Evolutionary conservation across 2,888 invertebrate species (phyloP).

Genomic region (Thecocarcelia acutangulata): DNA sequence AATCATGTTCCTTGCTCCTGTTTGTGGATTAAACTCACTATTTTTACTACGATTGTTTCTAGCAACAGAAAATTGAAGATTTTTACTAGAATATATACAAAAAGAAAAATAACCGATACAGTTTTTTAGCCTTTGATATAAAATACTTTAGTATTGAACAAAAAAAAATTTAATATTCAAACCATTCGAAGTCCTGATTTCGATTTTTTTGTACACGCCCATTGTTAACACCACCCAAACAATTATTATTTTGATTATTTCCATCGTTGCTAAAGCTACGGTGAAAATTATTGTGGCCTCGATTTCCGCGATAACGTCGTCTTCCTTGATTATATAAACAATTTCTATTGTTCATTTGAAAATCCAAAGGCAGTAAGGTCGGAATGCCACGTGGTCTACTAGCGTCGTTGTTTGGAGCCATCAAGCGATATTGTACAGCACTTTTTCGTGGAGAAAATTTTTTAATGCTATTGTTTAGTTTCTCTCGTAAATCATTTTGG

Average conservation of each 20-base stretch:
- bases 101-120: too few species aligned
- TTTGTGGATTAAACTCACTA: not conserved
- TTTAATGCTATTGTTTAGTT: constrained; percentile 54
- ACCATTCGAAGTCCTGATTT: constrained; percentile 64
- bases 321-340: constrained; percentile 41
- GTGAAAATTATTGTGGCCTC: constrained; percentile 21
- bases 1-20: constrained; percentile 63
- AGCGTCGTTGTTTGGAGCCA: constrained; percentile 71
- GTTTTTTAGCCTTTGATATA: too few species aligned
- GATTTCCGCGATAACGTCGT: constrained; percentile 29
- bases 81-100: constrained; percentile 68
- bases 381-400: constrained; percentile 72
- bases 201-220: constrained; percentile 68
- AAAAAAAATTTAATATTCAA: constrained; percentile 11
- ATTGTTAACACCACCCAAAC: constrained; percentile 35
- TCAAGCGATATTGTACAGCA: constrained; percentile 69
- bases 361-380: constrained; percentile 71
- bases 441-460: constrained; percentile 7
- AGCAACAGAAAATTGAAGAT: constrained; percentile 65
- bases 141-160: too few species aligned
- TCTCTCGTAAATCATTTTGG: constrained; percentile 67
- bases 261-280: not conserved
- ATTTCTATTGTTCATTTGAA: constrained; percentile 39
- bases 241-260: constrained; percentile 27
- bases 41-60: constrained; percentile 31